Percentiles rank a stretch among this genome's conserved stretches.
These are phyloP conservation scores for Brassicogethes aeneus DNA, from an alignment of 2,888 invertebrate genomes.

Conservation along the genomic window DNA sequence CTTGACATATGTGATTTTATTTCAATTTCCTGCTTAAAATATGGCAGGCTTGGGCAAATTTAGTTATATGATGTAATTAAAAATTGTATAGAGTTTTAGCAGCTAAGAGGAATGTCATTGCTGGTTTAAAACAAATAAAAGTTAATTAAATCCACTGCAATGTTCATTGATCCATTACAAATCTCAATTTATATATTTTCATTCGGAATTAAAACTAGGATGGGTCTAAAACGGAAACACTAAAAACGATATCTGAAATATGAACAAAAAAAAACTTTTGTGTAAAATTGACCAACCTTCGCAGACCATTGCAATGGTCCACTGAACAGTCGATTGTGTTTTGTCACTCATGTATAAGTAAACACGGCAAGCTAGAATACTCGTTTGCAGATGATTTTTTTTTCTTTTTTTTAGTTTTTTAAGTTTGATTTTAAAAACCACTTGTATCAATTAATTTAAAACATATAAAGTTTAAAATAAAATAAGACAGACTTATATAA, in stretches of 20 bases:
- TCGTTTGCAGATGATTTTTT: too few relatives aligned
- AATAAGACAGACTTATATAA: too few relatives aligned
- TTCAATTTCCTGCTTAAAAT: too few relatives aligned
- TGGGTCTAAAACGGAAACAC: slow-evolving; percentile 34
- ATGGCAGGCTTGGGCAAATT: too few relatives aligned
- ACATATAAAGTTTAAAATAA: too few relatives aligned
- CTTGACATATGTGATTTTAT: too few relatives aligned
- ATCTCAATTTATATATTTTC: slow-evolving; percentile 27
- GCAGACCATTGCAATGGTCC: slow-evolving; percentile 31
- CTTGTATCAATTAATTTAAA: too few relatives aligned
- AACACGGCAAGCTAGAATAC: slow-evolving; percentile 2
- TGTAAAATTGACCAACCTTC: slow-evolving; percentile 36
- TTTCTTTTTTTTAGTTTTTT: too few relatives aligned
- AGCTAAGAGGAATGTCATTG: too few relatives aligned
- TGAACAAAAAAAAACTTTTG: slow-evolving; percentile 29
- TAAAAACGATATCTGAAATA: slow-evolving; percentile 30
- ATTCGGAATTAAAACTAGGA: slow-evolving; percentile 29
- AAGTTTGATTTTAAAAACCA: too few relatives aligned
- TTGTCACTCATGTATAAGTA: slow-evolving; percentile 37
- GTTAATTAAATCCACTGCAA: not conserved
- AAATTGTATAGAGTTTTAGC: too few relatives aligned
- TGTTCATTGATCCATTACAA: slow-evolving; percentile 26
- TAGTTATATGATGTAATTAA: too few relatives aligned
- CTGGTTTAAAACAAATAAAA: slow-evolving; percentile 3
- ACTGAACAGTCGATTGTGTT: slow-evolving; percentile 36